Conservation (phyloP, 2,113 vertebrate genomes). For the Cariama cristata region DNA sequence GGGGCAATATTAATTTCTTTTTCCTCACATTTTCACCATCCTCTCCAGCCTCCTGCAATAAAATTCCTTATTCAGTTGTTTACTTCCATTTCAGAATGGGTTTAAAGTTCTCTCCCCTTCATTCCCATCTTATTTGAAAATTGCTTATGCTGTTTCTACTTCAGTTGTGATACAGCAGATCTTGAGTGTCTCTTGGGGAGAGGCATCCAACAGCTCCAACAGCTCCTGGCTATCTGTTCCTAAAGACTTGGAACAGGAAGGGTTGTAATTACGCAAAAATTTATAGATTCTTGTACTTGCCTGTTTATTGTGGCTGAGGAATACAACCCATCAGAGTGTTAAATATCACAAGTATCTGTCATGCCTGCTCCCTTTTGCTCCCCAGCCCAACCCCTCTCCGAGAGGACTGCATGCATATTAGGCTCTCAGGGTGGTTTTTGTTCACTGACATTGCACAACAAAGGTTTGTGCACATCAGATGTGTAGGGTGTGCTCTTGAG, state of each 20-base stretch:
- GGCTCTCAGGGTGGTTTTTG: background rate
- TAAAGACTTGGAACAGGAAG: background rate
- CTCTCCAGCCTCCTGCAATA: background rate
- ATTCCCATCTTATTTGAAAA: background rate
- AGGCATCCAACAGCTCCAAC: rapidly evolving
- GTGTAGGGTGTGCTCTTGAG: background rate
- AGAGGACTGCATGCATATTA: rapidly evolving
- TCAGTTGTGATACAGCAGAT: background rate
- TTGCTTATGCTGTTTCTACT: background rate
- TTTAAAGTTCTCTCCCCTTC: background rate
- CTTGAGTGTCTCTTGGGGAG: background rate
- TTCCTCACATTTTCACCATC: background rate
- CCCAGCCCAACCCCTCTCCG: background rate
- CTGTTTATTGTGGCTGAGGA: background rate
- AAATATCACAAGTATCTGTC: background rate
- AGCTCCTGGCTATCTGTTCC: background rate
- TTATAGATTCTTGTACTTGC: background rate
- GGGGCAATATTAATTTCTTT: background rate
- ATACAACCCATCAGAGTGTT: background rate
- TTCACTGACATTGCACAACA: background rate
- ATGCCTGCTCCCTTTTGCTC: background rate
- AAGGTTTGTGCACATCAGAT: background rate
- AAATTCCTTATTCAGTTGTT: background rate
- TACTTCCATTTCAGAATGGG: background rate
- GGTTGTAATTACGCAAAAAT: background rate